Percentiles rank a stretch among this genome's conserved stretches.
Conservation (phyloP, 2,113 vertebrate species). For the Takifugu bimaculatus region DNA sequence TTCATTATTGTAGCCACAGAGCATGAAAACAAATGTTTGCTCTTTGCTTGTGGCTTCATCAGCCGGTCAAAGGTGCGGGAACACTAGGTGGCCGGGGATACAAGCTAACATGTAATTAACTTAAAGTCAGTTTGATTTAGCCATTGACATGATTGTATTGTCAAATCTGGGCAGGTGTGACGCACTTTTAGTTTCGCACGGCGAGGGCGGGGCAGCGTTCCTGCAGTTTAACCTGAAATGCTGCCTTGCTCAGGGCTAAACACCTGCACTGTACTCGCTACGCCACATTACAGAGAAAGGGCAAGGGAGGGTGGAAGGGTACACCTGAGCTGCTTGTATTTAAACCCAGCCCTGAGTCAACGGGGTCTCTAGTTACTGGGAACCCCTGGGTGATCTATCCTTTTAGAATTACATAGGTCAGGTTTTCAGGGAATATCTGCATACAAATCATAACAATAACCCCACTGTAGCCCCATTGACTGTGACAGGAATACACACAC, state of each 20-base stretch:
- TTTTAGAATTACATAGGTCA: constrained; percentile 52
- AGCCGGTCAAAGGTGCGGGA: constrained; percentile 1
- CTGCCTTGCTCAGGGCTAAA: constrained; percentile 70
- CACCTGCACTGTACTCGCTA: constrained; percentile 64
- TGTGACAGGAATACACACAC: constrained; percentile 54
- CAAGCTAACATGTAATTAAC: not conserved
- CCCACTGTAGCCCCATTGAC: constrained; percentile 38
- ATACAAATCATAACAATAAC: constrained; percentile 62
- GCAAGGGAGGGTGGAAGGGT: constrained; percentile 1
- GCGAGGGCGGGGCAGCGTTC: constrained; percentile 63
- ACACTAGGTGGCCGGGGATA: not conserved
- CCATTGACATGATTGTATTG: too few relatives aligned
- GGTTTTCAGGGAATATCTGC: constrained; percentile 47
- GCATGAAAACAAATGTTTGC: constrained; percentile 18
- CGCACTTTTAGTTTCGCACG: constrained; percentile 46
- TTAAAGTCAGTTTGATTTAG: not conserved
- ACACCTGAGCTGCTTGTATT: constrained; percentile 32
- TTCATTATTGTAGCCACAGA: constrained; percentile 10
- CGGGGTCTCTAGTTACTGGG: constrained; percentile 61
- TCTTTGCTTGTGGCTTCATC: not conserved
- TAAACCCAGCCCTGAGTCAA: constrained; percentile 31
- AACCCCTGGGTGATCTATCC: constrained; percentile 40
- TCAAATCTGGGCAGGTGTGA: constrained; percentile 39
- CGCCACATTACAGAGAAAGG: constrained; percentile 28
- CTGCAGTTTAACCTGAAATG: constrained; percentile 70